These are phyloP conservation scores for Lophotis ruficrista DNA, from an alignment of 2,113 vertebrate genomes.

Conservation along the genomic window DNA sequence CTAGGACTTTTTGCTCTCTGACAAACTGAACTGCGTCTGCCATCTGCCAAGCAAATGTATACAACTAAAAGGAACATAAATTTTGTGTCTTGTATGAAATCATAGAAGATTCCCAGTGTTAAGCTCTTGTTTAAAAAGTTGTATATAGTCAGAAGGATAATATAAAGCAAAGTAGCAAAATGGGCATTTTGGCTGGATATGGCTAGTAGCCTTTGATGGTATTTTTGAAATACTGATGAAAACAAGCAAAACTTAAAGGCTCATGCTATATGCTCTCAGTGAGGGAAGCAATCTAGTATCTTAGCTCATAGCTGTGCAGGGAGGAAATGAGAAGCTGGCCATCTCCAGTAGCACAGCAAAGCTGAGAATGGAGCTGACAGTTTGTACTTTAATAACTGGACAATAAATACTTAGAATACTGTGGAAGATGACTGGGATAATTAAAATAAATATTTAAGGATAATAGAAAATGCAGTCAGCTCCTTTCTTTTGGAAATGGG, in stretches of 20 bases:
- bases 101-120: background rate
- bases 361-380: background rate
- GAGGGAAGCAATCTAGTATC: background rate
- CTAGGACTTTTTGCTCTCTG: background rate
- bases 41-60: background rate
- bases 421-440: background rate
- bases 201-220: background rate
- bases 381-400: background rate
- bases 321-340: background rate
- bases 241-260: background rate
- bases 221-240: background rate
- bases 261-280: background rate
- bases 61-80: background rate
- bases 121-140: background rate
- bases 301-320: background rate
- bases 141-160: background rate
- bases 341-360: background rate
- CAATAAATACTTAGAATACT: background rate
- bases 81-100: background rate
- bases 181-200: background rate
- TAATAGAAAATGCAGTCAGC: background rate
- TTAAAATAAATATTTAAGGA: background rate
- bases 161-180: background rate
- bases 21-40: background rate
- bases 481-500: background rate